A percentile compares a stretch with the other conserved stretches of the same genome.
Conservation (phyloP, 1,140 invertebrate species). For the Drosophila persimilis region DNA sequence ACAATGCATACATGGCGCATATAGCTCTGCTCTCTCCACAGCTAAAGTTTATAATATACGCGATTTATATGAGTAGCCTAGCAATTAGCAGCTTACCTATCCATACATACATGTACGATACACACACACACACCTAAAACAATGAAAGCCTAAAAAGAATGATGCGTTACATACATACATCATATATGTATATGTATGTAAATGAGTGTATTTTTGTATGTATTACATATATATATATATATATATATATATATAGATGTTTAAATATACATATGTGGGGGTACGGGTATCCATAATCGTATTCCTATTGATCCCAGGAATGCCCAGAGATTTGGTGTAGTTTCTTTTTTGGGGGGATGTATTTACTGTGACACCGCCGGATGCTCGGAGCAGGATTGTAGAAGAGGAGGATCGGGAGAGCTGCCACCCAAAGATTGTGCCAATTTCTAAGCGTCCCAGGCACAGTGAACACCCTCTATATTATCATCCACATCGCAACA, state of each 20-base stretch:
- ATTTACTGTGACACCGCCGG: too few species aligned
- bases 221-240: constrained; percentile 21
- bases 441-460: constrained; percentile 1
- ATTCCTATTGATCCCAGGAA: constrained; percentile 7
- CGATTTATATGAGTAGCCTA: constrained; percentile 29
- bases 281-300: neutral
- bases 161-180: constrained; percentile 8
- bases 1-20: neutral
- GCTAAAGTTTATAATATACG: constrained; percentile 30
- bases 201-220: constrained; percentile 52
- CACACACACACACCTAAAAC: neutral
- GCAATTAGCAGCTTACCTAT: constrained; percentile 33
- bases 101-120: constrained; percentile 14
- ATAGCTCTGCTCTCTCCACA: constrained; percentile 5
- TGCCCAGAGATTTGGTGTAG: constrained; percentile 10
- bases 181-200: constrained; percentile 12
- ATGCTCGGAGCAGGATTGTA: neutral
- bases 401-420: neutral
- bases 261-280: constrained; percentile 16
- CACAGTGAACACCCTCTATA: constrained; percentile 1
- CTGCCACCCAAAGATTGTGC: constrained; percentile 18
- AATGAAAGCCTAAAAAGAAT: neutral
- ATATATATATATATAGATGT: constrained; percentile 7
- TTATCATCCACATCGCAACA: constrained; percentile 17
- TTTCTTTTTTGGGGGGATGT: neutral